phyloP scores from a whole-genome alignment of 92 coral and sea anemone species.

The Chrysogorgia sp. region DNA sequence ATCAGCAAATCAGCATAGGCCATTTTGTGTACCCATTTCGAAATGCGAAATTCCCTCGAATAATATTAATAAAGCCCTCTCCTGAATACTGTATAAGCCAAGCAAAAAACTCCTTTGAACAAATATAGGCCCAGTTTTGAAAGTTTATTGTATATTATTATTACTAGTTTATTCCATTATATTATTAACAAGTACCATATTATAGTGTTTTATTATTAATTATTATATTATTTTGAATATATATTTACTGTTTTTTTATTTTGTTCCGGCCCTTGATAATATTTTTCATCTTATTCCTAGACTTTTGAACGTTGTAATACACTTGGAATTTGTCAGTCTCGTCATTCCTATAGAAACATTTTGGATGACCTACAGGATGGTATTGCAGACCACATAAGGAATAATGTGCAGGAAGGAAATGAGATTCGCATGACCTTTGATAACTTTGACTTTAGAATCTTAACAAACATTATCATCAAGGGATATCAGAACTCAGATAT shows the following conservation, averaged over 20 bases:
- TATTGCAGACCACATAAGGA: conserved; percentile 9
- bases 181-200: background rate
- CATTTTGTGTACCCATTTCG: too few relatives aligned
- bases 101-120: background rate
- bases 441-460: conserved; percentile 53
- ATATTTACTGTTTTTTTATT: background rate
- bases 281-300: conserved; percentile 9
- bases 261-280: background rate
- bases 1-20: too few relatives aligned
- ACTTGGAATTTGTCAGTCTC: conserved; percentile 45
- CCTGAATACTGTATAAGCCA: too few relatives aligned
- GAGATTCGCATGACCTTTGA: conserved; percentile 48
- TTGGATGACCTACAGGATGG: conserved; percentile 50
- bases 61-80: too few relatives aligned
- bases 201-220: background rate
- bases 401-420: conserved; percentile 27
- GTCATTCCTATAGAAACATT: conserved; percentile 30
- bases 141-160: background rate
- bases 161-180: background rate
- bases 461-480: conserved; percentile 47
- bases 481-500: conserved; percentile 57
- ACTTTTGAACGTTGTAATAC: conserved; percentile 46
- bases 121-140: background rate
- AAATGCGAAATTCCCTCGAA: background rate
- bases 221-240: background rate